These are phyloP conservation scores for Pelmatolapia mariae DNA, from an alignment of 2,113 vertebrate species.

Conservation along the genomic window DNA sequence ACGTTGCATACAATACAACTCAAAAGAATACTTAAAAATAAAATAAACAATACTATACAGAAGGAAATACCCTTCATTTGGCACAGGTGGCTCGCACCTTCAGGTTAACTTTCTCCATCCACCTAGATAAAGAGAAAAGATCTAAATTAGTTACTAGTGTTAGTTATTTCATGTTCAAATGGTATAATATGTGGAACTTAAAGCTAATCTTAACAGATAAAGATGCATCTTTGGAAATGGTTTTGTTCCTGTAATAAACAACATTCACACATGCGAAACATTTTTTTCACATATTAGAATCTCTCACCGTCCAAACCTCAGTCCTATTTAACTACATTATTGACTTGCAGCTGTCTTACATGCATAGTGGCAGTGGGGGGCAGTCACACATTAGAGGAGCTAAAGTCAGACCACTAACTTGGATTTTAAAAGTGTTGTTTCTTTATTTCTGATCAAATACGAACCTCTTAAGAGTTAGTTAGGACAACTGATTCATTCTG, in stretches of 20 bases:
- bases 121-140: no score
- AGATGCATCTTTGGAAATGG: no score
- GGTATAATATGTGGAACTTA: no score
- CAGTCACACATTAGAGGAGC: conserved; percentile 85
- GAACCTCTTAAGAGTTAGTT: not conserved
- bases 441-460: not conserved
- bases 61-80: no score
- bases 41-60: rapidly evolving
- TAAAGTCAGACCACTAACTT: not conserved
- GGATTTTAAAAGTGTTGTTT: not conserved
- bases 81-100: rapidly evolving
- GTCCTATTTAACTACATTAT: not conserved
- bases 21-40: no score
- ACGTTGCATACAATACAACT: rapidly evolving
- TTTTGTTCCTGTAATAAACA: no score
- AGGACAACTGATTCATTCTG: not conserved
- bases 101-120: no score
- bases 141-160: no score
- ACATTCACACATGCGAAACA: no score
- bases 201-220: no score
- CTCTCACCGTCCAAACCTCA: not conserved
- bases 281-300: no score
- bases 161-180: no score
- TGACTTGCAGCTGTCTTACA: conserved; percentile 60
- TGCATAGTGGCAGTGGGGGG: conserved; percentile 78